Base-by-base conservation (phyloP, 2,797 vertebrate species). In the Tachyglossus aculeatus region DNA sequence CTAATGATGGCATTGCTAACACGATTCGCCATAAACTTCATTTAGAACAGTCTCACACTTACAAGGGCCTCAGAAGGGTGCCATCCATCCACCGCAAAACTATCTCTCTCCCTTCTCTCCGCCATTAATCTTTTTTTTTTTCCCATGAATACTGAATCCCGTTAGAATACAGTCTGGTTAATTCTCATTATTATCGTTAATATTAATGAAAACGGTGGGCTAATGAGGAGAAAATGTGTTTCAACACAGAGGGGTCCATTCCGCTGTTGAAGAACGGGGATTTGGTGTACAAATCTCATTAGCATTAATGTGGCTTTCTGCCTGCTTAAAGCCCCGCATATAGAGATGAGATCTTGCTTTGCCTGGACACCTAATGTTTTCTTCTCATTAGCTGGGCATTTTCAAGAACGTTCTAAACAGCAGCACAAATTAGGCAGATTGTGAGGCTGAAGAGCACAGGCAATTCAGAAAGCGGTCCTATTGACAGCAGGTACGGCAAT, bases 361-460 rank as follows among this genome's bases (percentile, higher is more conserved):
- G 44, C 67, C 15, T 18, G 45, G 47, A 43, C 34, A 53, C 37
- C 34, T 33, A 25, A 15, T 1, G 2, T 74, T 86, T 86, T 69
- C 47, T 55, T 68, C 67, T 67, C 65, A 47, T 85, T 77, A 80
- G 32, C 45, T 41, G 43, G 25, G 57, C 61, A 45, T 71, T 77
- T 85, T 60, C 40, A 63, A 80, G 86, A 74, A 52, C 78, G 81
- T 58, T 76, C 54, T 66, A 64, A 64, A 67, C 43, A 48, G 75
- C 41, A 77, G 57, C 81, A 58, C 32, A 62, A 79, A 79, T 50
- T 13, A 38, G 67, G 6, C 22, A 5, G 48, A 43, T 67, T 61
- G 1, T 0, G 9, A 51, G 48, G 54, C 50, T 59, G 62, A 52
- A 18, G 62, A 68, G 36, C 40, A 72, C 27, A 27, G 25, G 11